Evolutionary conservation across 53 echinoderm and acorn worm species (phyloP), one percentile per base, ranked within the genome.

Genomic region (Arbacia lixula): DNA sequence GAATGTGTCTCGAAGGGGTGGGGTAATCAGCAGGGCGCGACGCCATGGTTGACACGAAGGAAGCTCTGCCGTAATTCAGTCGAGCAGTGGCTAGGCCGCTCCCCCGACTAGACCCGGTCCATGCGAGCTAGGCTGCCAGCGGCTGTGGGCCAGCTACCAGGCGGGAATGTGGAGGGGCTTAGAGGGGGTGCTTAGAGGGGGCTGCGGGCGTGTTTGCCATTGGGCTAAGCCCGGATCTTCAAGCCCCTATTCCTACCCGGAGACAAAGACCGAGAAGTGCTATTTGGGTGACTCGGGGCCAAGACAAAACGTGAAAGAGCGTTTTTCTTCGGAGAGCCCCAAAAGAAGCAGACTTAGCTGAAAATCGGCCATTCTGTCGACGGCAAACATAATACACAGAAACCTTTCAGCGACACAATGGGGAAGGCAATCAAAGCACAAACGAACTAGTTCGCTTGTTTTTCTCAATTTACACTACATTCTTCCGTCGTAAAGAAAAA

Each of bases 191-290:
- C 40, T 43, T 4, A 10, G 74, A 53, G 35, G 35, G 33, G 46
- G 51, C 53, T 74, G 54, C 34, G 74, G 74, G 74, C 30, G 34
- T 74, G 74, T 74, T 74, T 74, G 74, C 74, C 74, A 53, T 51
- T 74, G 74, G 74, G 74, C 74, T 74, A 74, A 74, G 74, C 74
- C 74, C 33, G 74, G 74, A 50, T 74, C 74, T 74, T 74, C 35
- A 20, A 17, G 46, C 43, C 16, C 14, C 74, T 8, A 74, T 31
- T 53, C 51, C 74, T 74, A 43, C 28, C 53, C 31, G 0, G 74
- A 74, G 74, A 74, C 74, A 74, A 74, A 74, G 53, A 12, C 51
- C 6, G 28, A 14, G 24, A 30, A 34, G 31, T 33, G 20, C 33
- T 34, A 33, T 74, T 74, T 42, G 6, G 74, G 17, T 16, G 50